Evolutionary conservation across 1,140 invertebrate genomes (phyloP).

Genomic region (Nasonia vitripennis): DNA sequence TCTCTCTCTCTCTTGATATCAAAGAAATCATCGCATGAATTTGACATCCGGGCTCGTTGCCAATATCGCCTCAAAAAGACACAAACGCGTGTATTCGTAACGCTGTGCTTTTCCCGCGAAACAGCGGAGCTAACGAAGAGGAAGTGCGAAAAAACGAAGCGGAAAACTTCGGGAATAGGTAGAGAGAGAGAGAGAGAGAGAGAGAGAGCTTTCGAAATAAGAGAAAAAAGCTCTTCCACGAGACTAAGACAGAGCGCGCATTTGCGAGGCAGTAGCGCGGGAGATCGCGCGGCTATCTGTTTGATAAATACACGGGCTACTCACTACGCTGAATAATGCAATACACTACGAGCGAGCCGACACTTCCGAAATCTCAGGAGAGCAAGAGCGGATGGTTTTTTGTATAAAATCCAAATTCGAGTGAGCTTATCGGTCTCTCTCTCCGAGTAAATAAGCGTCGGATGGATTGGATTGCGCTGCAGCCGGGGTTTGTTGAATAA

Average conservation of each 20-base stretch:
- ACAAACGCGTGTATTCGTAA: too few species aligned
- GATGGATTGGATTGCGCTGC: neutral
- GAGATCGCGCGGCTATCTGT: slow-evolving; percentile 58
- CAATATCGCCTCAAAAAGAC: too few species aligned
- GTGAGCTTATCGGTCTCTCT: neutral
- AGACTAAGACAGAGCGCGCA: neutral
- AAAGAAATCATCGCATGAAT: too few species aligned
- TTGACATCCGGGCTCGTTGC: too few species aligned
- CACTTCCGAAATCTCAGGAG: slow-evolving; percentile 33
- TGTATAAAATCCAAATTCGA: slow-evolving; percentile 13
- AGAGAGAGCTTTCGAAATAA: neutral
- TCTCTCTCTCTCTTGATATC: too few species aligned
- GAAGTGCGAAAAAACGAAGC: neutral
- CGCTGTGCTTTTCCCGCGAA: neutral
- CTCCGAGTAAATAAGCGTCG: neutral
- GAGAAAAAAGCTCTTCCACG: neutral
- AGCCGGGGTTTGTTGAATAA: neutral
- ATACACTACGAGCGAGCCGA: slow-evolving; percentile 46
- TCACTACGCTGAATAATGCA: slow-evolving; percentile 69
- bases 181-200: too few species aligned
- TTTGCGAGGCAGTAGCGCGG: neutral
- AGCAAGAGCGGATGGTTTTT: neutral
- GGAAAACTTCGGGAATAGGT: too few species aligned
- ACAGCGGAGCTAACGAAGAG: neutral
- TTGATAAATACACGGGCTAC: slow-evolving; percentile 69